Conservation (phyloP, 2,888 invertebrate genomes). For the Galerucella nymphaeae region DNA sequence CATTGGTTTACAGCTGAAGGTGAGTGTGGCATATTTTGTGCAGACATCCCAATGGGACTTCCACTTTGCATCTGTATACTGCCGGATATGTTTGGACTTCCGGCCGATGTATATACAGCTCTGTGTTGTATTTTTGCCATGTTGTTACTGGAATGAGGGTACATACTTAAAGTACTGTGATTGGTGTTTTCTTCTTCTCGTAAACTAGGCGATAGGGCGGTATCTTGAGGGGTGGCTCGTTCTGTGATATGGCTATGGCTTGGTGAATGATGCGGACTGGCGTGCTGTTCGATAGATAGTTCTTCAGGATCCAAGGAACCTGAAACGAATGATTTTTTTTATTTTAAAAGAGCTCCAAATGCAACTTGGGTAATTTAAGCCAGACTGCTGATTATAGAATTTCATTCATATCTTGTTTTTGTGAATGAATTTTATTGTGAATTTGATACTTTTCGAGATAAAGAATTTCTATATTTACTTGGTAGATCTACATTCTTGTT, state of each 20-base stretch:
- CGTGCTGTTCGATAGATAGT: slow-evolving; percentile 73
- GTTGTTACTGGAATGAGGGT: slow-evolving; percentile 60
- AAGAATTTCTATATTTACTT: slow-evolving; percentile 22
- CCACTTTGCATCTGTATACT: slow-evolving; percentile 62
- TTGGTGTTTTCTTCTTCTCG: slow-evolving; percentile 81
- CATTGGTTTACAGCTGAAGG: slow-evolving; percentile 75
- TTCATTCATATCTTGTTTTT: slow-evolving; percentile 38
- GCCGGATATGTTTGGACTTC: slow-evolving; percentile 66
- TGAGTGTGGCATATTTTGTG: slow-evolving; percentile 66
- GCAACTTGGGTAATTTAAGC: slow-evolving; percentile 24
- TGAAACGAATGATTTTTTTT: slow-evolving; percentile 61
- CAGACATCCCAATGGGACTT: slow-evolving; percentile 63
- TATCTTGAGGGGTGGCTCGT: slow-evolving; percentile 68
- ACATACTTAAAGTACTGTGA: slow-evolving; percentile 75
- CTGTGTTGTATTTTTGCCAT: slow-evolving; percentile 57
- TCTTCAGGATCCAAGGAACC: slow-evolving; percentile 86
- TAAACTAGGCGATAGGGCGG: slow-evolving; percentile 71
- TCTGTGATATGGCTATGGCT: slow-evolving; percentile 67
- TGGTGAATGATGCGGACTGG: slow-evolving; percentile 55
- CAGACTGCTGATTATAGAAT: slow-evolving; percentile 33
- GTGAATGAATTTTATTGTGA: slow-evolving; percentile 39
- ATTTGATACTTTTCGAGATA: slow-evolving; percentile 36
- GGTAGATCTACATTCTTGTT: slow-evolving; percentile 15
- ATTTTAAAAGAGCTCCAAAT: slow-evolving; percentile 19
- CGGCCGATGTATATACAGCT: slow-evolving; percentile 77